Conservation (phyloP, 2,113 vertebrate genomes). For the Hypocryptadius cinnamomeus region DNA sequence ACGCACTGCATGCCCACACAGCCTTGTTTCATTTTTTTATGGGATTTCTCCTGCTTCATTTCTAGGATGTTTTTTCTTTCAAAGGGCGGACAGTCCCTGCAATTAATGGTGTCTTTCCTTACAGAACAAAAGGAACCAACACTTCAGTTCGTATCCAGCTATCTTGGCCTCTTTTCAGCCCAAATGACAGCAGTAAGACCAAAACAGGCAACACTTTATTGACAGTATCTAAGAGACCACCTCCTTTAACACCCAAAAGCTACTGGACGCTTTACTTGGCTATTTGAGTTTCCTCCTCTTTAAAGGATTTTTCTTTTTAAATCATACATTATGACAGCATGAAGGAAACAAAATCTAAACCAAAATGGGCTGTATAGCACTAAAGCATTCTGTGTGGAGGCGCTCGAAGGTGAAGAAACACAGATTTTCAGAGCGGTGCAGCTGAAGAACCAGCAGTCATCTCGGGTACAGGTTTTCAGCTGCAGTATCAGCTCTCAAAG, state of each 20-base stretch:
- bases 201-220: neutral
- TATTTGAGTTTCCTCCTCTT: neutral
- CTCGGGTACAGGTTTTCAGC: neutral
- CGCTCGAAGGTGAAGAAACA: neutral
- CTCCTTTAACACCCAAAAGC: neutral
- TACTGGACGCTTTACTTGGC: neutral
- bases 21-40: neutral
- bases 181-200: neutral
- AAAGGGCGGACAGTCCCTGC: neutral
- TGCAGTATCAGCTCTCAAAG: neutral
- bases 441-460: neutral
- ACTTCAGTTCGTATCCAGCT: neutral
- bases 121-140: neutral
- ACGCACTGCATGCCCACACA: neutral
- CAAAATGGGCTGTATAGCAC: neutral
- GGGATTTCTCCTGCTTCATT: neutral
- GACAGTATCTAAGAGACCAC: neutral
- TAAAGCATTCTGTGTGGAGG: neutral
- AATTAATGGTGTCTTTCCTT: neutral
- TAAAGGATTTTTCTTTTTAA: neutral
- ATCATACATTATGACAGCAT: neutral
- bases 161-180: neutral
- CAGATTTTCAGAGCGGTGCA: neutral
- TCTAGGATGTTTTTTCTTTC: neutral
- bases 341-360: neutral